Base-by-base conservation (phyloP, 2,797 vertebrate species). In the Eulemur coronatus region DNA sequence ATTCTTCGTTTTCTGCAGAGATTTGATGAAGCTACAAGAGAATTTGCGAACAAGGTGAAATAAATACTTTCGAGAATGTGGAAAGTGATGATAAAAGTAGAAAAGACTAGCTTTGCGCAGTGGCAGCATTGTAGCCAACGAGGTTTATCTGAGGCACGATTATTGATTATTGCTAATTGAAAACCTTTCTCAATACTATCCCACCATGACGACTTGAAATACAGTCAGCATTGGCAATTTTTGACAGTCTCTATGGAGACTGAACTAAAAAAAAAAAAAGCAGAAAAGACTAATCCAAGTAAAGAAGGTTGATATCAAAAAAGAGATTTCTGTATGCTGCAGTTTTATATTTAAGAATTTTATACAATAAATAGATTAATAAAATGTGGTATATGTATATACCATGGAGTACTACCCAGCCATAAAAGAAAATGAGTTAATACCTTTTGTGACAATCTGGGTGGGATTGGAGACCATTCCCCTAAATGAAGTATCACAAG, bases 41-140 rank as follows among this genome's bases (percentile, higher is more conserved):
- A 50, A n/a, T 33, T 6, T 61, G 59, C 9, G n/a, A 55, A 46
- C 28, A 12, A 26, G 2, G 17, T 30, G 20, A 88, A 87, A 63
- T n/a, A 20, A 82, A 43, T 30, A 28, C 50, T 13, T 22, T 57
- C 26, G 22, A 46, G 33, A 55, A 70, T 30, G 38, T 13, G 22
- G 17, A 26, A 69, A 33, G 0, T 12, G 30, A 43, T 24, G 57
- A 28, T 11, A 18, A 79, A 69, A 20, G 7, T 17, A 43, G 48
- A n/a, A n/a, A 14, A 2, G 2, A 13, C 10, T 3, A 4, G 63
- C 33, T 65, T n/a, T n/a, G 33, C 0, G 1, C 63, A 4, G 61
- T 15, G 61, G 30, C 61, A 63, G 61, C 30, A 33, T 33, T 6
- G 1, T 63, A 63, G 61, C 61, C 61, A 65, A n/a, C 0, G 7